phyloP scores from a whole-genome alignment of 2,888 invertebrate genomes.

The Cecidostiba fungosa region DNA sequence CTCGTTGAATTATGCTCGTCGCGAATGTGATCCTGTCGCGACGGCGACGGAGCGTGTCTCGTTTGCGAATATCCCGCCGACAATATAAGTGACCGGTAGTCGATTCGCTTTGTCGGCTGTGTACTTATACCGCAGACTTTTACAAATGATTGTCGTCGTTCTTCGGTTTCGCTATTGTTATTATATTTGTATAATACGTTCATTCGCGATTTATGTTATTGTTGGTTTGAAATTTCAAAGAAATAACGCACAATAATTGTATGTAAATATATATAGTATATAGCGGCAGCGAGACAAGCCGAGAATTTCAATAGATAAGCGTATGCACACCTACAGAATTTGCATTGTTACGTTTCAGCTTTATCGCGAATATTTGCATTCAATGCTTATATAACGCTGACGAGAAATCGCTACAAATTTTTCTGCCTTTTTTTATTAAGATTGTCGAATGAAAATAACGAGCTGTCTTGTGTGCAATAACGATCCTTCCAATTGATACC shows the following conservation, averaged over 20 bases:
- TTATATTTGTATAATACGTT: no score
- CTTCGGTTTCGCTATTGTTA: no score
- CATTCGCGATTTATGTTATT: not conserved
- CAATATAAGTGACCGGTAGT: not conserved
- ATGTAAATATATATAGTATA: not conserved
- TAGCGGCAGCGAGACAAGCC: not conserved
- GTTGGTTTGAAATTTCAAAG: not conserved
- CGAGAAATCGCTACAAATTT: constrained; percentile 2
- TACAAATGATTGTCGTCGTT: no score
- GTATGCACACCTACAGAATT: constrained; percentile 16
- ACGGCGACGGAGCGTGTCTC: constrained; percentile 38
- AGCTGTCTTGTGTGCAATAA: not conserved
- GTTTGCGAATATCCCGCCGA: constrained; percentile 25
- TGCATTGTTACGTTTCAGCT: constrained; percentile 28
- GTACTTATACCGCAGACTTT: no score
- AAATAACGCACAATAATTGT: not conserved
- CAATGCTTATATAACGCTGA: constrained; percentile 21
- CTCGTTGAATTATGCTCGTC: constrained; percentile 50
- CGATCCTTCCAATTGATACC: not conserved
- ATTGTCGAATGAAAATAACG: not conserved
- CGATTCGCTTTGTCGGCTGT: not conserved
- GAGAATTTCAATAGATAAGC: constrained; percentile 22
- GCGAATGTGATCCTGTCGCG: constrained; percentile 12
- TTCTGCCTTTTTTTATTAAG: not conserved
- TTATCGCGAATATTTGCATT: constrained; percentile 36